phyloP scores from a whole-genome alignment of 2,888 invertebrate genomes.

The Callosobruchus maculatus region DNA sequence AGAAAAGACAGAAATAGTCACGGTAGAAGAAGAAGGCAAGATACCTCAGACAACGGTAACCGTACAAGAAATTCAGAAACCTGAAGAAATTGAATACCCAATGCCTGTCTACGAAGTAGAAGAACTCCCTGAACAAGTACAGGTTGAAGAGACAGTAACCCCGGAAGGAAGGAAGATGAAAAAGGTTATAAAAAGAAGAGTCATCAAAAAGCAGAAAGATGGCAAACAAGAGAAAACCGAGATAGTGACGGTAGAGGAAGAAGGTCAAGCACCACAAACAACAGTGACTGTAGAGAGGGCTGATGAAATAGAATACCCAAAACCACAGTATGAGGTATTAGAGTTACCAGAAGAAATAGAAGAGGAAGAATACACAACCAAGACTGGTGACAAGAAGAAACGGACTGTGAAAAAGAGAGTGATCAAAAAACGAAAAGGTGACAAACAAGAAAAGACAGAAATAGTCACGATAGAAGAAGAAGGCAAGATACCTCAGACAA shows the following conservation, averaged over 20 bases:
- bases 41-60: conserved; percentile 43
- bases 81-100: conserved; percentile 19
- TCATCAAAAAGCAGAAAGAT: conserved; percentile 46
- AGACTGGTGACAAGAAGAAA: conserved; percentile 20
- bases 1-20: conserved; percentile 36
- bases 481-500: conserved; percentile 29
- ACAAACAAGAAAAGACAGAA: conserved; percentile 36
- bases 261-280: conserved; percentile 22
- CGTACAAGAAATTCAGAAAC: conserved; percentile 38
- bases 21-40: conserved; percentile 37
- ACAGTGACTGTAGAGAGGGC: conserved; percentile 32
- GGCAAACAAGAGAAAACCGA: conserved; percentile 41
- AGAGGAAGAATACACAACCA: conserved; percentile 18
- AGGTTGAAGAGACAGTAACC: conserved; percentile 16
- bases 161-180: conserved; percentile 30
- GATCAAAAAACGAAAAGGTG: conserved; percentile 41
- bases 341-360: conserved; percentile 30
- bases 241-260: conserved; percentile 34
- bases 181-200: conserved; percentile 44
- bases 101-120: conserved; percentile 4
- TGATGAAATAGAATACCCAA: background rate
- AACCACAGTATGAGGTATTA: conserved; percentile 12
- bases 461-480: conserved; percentile 36
- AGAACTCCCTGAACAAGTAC: conserved; percentile 33
- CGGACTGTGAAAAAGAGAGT: conserved; percentile 38